Conservation (phyloP, 1,140 invertebrate species). For the Penaeus vannamei region DNA sequence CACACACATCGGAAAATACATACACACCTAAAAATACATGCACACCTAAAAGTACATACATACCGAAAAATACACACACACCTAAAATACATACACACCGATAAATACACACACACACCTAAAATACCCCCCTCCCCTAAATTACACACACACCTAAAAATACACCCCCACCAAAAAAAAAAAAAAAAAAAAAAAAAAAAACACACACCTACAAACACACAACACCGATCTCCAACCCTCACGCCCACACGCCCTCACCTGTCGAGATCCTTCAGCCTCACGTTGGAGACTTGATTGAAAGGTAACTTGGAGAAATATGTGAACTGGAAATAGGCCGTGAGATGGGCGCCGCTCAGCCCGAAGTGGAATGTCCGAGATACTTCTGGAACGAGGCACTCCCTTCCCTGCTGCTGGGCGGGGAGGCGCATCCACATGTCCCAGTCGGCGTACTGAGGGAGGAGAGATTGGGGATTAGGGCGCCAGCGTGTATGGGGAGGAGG, state of each 20-base stretch:
- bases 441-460: conserved; percentile 76
- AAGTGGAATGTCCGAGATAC: conserved; percentile 80
- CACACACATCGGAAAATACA: too few relatives aligned
- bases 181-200: too few relatives aligned
- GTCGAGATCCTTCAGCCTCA: conserved; percentile 76
- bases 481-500: too few relatives aligned
- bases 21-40: too few relatives aligned
- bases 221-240: background rate
- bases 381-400: conserved; percentile 80
- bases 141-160: too few relatives aligned
- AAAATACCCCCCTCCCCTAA: too few relatives aligned
- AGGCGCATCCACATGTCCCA: conserved; percentile 83
- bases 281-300: conserved; percentile 75
- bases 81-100: too few relatives aligned
- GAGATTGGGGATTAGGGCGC: background rate
- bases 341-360: conserved; percentile 79
- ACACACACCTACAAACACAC: background rate
- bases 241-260: conserved; percentile 71
- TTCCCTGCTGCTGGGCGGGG: conserved; percentile 75
- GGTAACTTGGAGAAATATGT: conserved; percentile 78
- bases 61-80: too few relatives aligned
- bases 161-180: background rate
- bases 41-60: too few relatives aligned
- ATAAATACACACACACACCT: too few relatives aligned
- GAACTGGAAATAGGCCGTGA: conserved; percentile 80